These are phyloP conservation scores for Riparia riparia DNA, from an alignment of 2,113 vertebrate genomes.

Conservation along the genomic window DNA sequence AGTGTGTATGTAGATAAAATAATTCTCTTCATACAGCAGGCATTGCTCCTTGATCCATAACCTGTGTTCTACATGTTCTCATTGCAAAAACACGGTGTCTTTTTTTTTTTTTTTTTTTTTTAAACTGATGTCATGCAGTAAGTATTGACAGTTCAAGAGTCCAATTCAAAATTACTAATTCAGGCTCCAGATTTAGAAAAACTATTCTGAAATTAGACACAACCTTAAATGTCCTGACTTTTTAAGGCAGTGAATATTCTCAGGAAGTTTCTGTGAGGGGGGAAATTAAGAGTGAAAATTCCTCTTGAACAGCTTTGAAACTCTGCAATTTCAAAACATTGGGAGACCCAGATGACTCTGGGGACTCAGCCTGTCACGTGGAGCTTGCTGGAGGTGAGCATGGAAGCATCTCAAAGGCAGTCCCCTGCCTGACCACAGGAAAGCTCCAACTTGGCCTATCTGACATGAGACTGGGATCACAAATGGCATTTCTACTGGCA, in stretches of 20 bases:
- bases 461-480: neutral
- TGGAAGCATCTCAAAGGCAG: neutral
- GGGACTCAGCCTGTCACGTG: neutral
- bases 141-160: neutral
- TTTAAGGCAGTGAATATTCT: neutral
- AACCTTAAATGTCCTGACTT: conserved; percentile 3
- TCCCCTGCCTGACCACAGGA: neutral
- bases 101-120: neutral
- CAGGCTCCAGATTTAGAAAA: neutral
- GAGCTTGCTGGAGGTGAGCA: neutral
- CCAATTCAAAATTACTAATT: neutral
- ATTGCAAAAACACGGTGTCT: neutral
- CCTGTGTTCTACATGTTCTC: neutral
- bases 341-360: neutral
- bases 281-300: neutral
- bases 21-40: neutral
- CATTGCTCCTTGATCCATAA: neutral
- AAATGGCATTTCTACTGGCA: neutral
- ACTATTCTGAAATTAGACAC: neutral
- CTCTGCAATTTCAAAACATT: neutral
- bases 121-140: neutral
- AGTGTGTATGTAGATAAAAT: neutral
- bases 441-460: neutral
- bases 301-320: neutral
- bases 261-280: neutral